Evolutionary conservation across 2,797 vertebrate species (phyloP).

Genomic region (Dendrocincla tyrannina): DNA sequence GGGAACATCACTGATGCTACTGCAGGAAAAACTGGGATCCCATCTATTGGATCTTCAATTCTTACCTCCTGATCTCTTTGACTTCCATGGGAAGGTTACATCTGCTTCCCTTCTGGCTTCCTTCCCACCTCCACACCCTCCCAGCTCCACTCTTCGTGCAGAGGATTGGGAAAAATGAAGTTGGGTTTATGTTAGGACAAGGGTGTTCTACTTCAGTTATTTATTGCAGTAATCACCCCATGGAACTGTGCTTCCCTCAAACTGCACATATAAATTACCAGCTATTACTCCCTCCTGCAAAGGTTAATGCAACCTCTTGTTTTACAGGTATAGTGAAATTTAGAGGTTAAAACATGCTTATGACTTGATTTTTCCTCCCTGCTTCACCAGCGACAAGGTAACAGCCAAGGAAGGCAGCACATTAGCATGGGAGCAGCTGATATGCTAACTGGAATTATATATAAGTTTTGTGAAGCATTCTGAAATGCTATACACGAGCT

Average conservation of each 20-base stretch:
- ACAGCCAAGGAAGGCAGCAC: not conserved
- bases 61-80: not conserved
- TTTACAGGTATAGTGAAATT: slow-evolving; percentile 50
- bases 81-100: not conserved
- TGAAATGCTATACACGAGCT: not conserved
- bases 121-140: not conserved
- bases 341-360: slow-evolving; percentile 47
- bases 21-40: not conserved
- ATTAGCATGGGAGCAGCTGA: slow-evolving; percentile 15
- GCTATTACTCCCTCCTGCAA: slow-evolving; percentile 36
- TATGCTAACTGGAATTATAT: slow-evolving; percentile 36
- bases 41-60: not conserved
- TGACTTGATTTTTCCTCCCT: slow-evolving; percentile 43
- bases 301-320: slow-evolving; percentile 56
- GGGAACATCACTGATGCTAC: not conserved
- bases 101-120: not conserved
- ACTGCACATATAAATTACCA: slow-evolving; percentile 65
- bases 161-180: not conserved
- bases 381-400: slow-evolving; percentile 16
- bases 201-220: slow-evolving; percentile 60
- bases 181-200: slow-evolving; percentile 44
- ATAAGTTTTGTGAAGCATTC: slow-evolving; percentile 25
- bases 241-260: slow-evolving; percentile 54
- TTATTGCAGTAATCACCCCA: slow-evolving; percentile 65
- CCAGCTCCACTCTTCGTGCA: not conserved